These are phyloP conservation scores for Ascidia mentula DNA, from an alignment of 23 tunicate genomes.

Conservation along the genomic window DNA sequence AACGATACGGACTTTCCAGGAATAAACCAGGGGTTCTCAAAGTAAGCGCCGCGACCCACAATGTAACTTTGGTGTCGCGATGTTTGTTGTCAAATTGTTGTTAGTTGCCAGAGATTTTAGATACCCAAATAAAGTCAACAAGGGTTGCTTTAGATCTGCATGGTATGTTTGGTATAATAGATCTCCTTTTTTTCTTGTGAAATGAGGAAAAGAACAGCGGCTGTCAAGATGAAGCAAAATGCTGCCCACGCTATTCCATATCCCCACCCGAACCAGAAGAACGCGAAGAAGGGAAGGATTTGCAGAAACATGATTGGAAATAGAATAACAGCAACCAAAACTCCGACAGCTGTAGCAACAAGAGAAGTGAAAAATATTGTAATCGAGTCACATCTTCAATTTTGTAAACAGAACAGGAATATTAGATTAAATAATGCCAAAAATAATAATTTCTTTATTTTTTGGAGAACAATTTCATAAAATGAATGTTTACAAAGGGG, in stretches of 20 bases:
- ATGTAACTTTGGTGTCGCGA: too few relatives aligned
- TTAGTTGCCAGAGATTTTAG: too few relatives aligned
- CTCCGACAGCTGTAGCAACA: conserved; percentile 61
- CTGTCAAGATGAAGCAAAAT: conserved; percentile 73
- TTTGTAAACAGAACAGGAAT: too few relatives aligned
- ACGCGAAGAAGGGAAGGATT: conserved; percentile 82
- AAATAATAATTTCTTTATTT: too few relatives aligned
- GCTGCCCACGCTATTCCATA: conserved; percentile 99
- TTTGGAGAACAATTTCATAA: too few relatives aligned
- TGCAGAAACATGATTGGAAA: conserved; percentile 83
- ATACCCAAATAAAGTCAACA: too few relatives aligned
- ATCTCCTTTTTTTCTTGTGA: conserved; percentile 89
- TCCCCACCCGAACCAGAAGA: conserved; percentile 95
- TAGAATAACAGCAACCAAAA: conserved; percentile 77
- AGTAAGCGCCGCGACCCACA: too few relatives aligned
- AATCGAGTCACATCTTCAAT: not conserved
- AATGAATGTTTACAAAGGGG: too few relatives aligned
- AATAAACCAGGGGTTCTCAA: too few relatives aligned
- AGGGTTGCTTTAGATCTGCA: conserved; percentile 36
- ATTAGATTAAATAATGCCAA: too few relatives aligned
- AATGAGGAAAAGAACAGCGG: conserved; percentile 79
- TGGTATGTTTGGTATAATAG: conserved; percentile 59
- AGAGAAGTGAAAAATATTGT: not conserved
- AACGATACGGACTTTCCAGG: too few relatives aligned
- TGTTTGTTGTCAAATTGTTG: too few relatives aligned